Base-by-base conservation (phyloP, 2,797 vertebrate genomes). In the Rhodeus uyekii region DNA sequence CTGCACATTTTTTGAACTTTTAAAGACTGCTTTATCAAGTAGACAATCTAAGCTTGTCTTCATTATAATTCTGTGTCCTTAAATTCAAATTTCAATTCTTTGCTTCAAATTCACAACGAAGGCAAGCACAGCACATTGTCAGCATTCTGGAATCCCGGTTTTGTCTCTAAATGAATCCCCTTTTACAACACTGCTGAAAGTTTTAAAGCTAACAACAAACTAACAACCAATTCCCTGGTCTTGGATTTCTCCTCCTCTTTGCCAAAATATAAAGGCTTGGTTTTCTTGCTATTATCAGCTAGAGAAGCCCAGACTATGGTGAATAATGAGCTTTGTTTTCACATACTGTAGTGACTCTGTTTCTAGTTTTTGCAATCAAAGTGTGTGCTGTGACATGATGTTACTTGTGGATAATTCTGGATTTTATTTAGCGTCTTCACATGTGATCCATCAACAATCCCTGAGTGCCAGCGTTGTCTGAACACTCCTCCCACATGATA, bases 381-480 rank as follows among this genome's bases (percentile, higher is more conserved):
- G 50, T 27, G 44, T 61, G 22, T 24, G 27, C 39, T 55, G 34
- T 61, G 78, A 58, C 53, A 32, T 64, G 69, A 81, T 39, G 79
- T 55, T 73, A 83, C 69, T 67, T 68, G 10, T 38, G 29, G 29
- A 32, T 22, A 61, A 60, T 73, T 60, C 44, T 78, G 81, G 53
- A 64, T 67, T 71, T 80, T 46, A 16, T 84, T 53, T 60, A 32
- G 46, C 29, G 67, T 78, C 69, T 24, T 67, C 36, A 90, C 61
- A 78, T 91, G 89, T 64, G 69, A 69, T 84, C 83, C 75, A 83
- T 90, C 84, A 90, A 87, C 34, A 36, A 81, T 86, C 34, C 61
- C 67, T 50, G 9, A 64, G 55, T 77, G 55, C 42, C 63, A 42
- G 69, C 71, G 86, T 86, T 61, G 80, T 76, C 76, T 39, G 64